A percentile compares a stretch with the other conserved stretches of the same genome.
These are phyloP conservation scores for Leptobrachium ailaonicum DNA, from an alignment of 2,113 vertebrate genomes.

Conservation along the genomic window DNA sequence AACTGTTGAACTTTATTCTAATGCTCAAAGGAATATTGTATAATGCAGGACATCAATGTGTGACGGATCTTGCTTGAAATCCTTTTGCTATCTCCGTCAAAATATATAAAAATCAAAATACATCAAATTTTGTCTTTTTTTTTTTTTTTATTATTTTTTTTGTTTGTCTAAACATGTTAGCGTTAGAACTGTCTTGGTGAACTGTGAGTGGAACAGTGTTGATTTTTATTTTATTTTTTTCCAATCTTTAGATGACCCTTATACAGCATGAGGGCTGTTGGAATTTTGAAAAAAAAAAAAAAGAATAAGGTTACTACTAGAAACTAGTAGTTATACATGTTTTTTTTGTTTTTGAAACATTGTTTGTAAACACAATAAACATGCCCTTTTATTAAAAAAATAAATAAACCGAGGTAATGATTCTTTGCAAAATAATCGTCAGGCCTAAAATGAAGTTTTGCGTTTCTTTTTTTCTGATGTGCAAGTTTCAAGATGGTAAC, in stretches of 20 bases:
- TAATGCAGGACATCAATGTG: conserved; percentile 81
- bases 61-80: conserved; percentile 86
- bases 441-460: background rate
- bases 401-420: conserved; percentile 79
- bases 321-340: conserved; percentile 71
- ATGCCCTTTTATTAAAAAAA: conserved; percentile 80
- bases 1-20: conserved; percentile 80
- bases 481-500: conserved; percentile 69
- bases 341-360: conserved; percentile 76
- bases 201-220: conserved; percentile 82
- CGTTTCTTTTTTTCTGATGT: background rate
- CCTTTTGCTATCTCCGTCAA: conserved; percentile 89
- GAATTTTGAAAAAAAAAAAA: conserved; percentile 72
- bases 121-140: conserved; percentile 82
- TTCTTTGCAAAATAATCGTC: conserved; percentile 75
- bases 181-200: conserved; percentile 83
- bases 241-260: conserved; percentile 70
- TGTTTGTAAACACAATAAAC: conserved; percentile 84
- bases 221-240: conserved; percentile 63
- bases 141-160: conserved; percentile 70
- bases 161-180: conserved; percentile 81
- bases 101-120: conserved; percentile 84
- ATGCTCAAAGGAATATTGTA: conserved; percentile 75
- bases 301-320: conserved; percentile 61
- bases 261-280: conserved; percentile 78